Evolutionary conservation across 2,113 vertebrate species (phyloP).

Genomic region (Pomatorhinus ruficollis): DNA sequence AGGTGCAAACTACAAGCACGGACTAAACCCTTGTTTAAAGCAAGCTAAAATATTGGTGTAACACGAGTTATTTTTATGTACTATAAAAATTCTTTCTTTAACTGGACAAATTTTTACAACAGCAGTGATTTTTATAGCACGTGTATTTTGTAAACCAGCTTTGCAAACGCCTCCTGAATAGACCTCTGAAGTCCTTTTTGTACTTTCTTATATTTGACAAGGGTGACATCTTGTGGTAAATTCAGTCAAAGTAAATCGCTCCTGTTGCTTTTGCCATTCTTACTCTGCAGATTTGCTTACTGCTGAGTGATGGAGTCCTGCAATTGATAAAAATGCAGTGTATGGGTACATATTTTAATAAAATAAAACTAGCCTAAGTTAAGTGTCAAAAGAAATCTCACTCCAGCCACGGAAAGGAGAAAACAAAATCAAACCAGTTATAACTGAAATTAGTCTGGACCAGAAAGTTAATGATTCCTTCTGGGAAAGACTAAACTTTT

Average conservation of each 20-base stretch:
- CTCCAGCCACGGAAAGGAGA: neutral
- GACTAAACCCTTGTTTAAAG: neutral
- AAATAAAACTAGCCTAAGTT: neutral
- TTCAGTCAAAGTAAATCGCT: neutral
- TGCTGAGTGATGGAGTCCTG: neutral
- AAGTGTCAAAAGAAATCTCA: neutral
- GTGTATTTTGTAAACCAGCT: neutral
- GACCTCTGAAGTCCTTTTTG: neutral
- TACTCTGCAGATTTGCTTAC: neutral
- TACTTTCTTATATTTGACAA: neutral
- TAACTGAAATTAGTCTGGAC: neutral
- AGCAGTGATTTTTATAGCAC: neutral
- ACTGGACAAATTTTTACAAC: neutral
- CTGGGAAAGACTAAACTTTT: neutral
- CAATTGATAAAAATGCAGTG: neutral
- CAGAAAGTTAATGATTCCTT: neutral
- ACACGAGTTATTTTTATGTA: neutral
- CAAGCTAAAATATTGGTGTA: neutral
- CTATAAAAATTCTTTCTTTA: neutral
- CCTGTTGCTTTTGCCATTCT: neutral
- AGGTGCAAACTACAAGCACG: neutral
- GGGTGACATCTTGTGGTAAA: constrained; percentile 21
- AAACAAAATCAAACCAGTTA: neutral
- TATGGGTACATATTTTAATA: neutral
- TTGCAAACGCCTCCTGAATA: neutral